Evolutionary conservation across 2,797 vertebrate species (phyloP), one percentile per base, ranked within the genome.

Genomic region (Remorina albescens): DNA sequence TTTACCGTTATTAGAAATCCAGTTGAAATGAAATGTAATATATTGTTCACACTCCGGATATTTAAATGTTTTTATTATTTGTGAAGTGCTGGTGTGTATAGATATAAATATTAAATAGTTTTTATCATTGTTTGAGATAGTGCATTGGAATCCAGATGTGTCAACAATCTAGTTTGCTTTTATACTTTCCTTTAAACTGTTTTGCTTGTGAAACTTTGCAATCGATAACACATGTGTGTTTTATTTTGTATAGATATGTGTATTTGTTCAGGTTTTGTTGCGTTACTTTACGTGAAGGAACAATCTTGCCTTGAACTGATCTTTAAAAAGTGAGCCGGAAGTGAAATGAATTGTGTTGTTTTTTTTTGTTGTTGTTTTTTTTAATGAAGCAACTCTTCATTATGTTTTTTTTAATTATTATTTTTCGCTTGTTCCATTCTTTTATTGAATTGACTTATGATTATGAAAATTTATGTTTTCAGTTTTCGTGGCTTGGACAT

Each of bases 281-380:
- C 8, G 11, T 39, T 39, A 18, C 39, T 11, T 30, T 10, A 5
- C 41, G 13, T 5, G 2, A 13, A 21, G 3, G 13, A 78, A 60
- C 4, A 55, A 51, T 90, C 84, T 83, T 72, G 59, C 49, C 1
- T 0, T 4, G 0, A 15, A 15, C 0, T 53, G 0, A 55, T 73
- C 82, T 89, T 88, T 84, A 70, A 47, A 61, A 68, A 18, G 11
- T 56, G 6, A 81, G 60, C 77, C 67, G 50, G 68, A 83, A n/a
- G 2, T 5, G 1, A 30, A 11, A 1, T 53, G 26, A 15, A 4
- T 28, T 26, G 0, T 25, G 1, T 61, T 44, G 0, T n/a, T n/a
- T n/a, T n/a, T n/a, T n/a, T n/a, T n/a, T n/a, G n/a, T n/a, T n/a
- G n/a, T n/a, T n/a, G n/a, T 30, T 6, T 3, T 30, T 30, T 30